phyloP scores from a whole-genome alignment of 2,888 invertebrate species.

The Thalpophila matura region DNA sequence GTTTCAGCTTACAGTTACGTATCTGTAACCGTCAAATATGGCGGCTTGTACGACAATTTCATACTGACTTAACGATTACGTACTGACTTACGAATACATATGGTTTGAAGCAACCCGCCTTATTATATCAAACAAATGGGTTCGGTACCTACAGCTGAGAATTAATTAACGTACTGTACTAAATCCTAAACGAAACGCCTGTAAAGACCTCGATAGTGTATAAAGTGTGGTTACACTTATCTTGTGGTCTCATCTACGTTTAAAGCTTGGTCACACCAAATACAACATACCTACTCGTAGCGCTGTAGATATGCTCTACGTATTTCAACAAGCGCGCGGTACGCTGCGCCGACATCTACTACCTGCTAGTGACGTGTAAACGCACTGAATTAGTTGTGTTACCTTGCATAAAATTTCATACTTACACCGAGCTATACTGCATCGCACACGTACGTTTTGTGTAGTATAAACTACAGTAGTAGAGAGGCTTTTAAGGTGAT shows the following conservation, averaged over 20 bases:
- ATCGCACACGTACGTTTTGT: neutral
- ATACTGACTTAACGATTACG: too few species aligned
- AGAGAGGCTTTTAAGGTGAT: neutral
- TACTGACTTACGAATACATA: too few species aligned
- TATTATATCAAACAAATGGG: too few species aligned
- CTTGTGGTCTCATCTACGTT: slow-evolving; percentile 16
- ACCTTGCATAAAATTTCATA: slow-evolving; percentile 17
- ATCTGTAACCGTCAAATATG: too few species aligned
- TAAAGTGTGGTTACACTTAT: slow-evolving; percentile 26
- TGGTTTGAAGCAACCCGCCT: too few species aligned
- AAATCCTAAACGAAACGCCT: slow-evolving; percentile 11
- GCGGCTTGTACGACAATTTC: too few species aligned
- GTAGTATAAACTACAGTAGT: neutral
- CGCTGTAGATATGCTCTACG: neutral
- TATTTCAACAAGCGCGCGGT: neutral
- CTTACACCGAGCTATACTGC: neutral
- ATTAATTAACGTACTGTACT: neutral
- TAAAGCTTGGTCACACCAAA: neutral
- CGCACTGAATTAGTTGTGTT: slow-evolving; percentile 10
- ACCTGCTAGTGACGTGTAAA: slow-evolving; percentile 30
- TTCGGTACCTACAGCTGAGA: neutral
- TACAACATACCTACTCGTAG: slow-evolving; percentile 1
- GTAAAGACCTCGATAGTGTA: slow-evolving; percentile 15
- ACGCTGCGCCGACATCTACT: slow-evolving; percentile 11
- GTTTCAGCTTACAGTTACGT: too few species aligned